A percentile compares a stretch with the other conserved stretches of the same genome.
These are phyloP conservation scores for Corythaixoides concolor DNA, from an alignment of 2,113 vertebrate species.

Conservation along the genomic window DNA sequence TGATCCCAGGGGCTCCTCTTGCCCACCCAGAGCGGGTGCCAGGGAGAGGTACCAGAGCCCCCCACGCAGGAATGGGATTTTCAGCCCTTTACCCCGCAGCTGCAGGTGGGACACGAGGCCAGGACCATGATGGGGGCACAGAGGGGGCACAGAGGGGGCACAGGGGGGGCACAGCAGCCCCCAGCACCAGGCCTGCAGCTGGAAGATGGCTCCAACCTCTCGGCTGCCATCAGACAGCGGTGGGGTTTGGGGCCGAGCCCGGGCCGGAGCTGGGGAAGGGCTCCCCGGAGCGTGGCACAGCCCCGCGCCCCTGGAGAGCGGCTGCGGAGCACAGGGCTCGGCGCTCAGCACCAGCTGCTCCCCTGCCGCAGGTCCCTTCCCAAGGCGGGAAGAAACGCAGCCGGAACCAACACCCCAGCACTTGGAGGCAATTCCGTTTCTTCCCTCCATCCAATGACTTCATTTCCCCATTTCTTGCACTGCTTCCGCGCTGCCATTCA, in stretches of 20 bases:
- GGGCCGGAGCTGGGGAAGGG: background rate
- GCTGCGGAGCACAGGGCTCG: no score
- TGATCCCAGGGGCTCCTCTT: background rate
- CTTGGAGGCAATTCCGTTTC: fast-evolving
- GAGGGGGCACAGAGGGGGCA: no score
- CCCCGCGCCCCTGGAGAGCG: background rate
- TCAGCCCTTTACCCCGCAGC: background rate
- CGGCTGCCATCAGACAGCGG: background rate
- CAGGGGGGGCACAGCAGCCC: no score
- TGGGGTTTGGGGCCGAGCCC: background rate
- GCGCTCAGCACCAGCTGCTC: background rate
- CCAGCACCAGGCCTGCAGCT: background rate
- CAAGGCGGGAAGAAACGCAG: background rate
- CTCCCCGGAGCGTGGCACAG: background rate
- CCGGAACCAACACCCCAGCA: background rate
- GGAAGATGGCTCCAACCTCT: background rate
- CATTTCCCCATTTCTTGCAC: fast-evolving
- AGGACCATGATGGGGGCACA: background rate
- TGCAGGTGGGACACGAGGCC: background rate
- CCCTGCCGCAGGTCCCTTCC: background rate
- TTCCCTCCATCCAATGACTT: background rate
- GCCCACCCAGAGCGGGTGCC: fast-evolving
- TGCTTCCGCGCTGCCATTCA: no score
- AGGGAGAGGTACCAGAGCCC: background rate
- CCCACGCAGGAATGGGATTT: fast-evolving